Percentiles rank a stretch among this genome's conserved stretches.
phyloP scores from a whole-genome alignment of 2,888 invertebrate genomes.

The Platycheirus albimanus region DNA sequence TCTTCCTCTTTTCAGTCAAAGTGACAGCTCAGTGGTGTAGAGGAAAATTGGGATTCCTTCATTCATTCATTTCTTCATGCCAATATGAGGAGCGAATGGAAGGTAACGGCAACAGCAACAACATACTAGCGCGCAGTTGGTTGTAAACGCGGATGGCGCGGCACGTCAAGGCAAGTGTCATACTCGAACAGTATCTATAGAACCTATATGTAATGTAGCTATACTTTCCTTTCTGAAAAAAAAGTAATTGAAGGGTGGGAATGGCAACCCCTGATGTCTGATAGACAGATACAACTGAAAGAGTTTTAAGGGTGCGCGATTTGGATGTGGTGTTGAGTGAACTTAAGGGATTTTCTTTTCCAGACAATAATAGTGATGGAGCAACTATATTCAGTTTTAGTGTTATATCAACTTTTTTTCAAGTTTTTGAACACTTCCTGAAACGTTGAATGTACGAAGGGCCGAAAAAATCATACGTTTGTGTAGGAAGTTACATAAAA shows the following conservation, averaged over 20 bases:
- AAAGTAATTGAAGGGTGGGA: not conserved
- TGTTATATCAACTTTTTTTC: not conserved
- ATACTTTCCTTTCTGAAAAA: conserved; percentile 5
- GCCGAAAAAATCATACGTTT: no score
- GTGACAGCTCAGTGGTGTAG: conserved; percentile 82
- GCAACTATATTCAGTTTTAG: no score
- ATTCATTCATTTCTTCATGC: conserved; percentile 68
- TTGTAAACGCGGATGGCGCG: conserved; percentile 56
- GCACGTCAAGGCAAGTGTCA: conserved; percentile 60
- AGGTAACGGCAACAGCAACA: conserved; percentile 50
- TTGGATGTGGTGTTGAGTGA: conserved; percentile 34
- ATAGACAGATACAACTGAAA: conserved; percentile 33
- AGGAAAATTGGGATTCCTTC: conserved; percentile 72
- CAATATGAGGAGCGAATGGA: conserved; percentile 63
- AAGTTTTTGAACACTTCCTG: no score
- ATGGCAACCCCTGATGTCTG: conserved; percentile 9
- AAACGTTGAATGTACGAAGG: no score
- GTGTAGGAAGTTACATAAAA: no score
- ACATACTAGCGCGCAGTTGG: conserved; percentile 61
- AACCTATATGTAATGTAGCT: no score
- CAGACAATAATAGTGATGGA: not conserved
- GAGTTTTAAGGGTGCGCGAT: conserved; percentile 43
- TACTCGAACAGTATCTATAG: conserved; percentile 34
- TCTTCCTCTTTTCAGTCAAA: conserved; percentile 82
- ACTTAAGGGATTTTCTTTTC: conserved; percentile 22